Base-by-base conservation (phyloP, 2,797 vertebrate genomes). In the Enteromius argenteus region DNA sequence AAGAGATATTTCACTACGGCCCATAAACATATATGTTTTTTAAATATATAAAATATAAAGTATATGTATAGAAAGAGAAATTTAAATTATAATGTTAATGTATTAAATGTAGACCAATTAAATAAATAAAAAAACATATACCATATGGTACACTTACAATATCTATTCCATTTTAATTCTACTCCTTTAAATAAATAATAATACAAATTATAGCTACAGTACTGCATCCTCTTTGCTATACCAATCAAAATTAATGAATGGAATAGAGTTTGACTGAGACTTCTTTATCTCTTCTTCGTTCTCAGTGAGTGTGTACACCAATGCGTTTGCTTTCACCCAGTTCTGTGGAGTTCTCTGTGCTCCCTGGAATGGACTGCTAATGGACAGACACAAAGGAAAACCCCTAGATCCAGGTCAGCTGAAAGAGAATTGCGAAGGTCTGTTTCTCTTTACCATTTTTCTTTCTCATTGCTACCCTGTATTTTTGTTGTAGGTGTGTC, bases 341-440 rank as follows among this genome's bases (percentile, higher is more conserved):
- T 91, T 97, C 82, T 96, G 94, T 13, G 96, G 96, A 3, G 93
- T 97, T 53, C 91, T 97, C 35, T 97, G 94, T 1, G 96, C 96
- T 46, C 97, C 97, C 6, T 97, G 96, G 96, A 98, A 97, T 0
- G 97, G 97, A 0, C 87, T 97, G 80, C 93, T 98, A 85, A 95
- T 98, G 76, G 97, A 98, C 93, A 86, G 92, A 51, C 95, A 97
- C 89, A 97, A 96, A 80, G 92, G 90, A n/a, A 94, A 91, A 75
- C 88, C 88, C 44, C 81, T 89, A n/a, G 85, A 89, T 39, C 84
- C 90, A 66, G 94, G 94, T 95, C 84, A 87, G 86, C n/a, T 6
- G 30, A 56, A 23, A 35, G 9, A 53, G 9, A 67, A 35, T 42
- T 11, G 14, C 51, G 44, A 51, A 83, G 10, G 27, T 37, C 42